Percentiles rank a stretch among this genome's conserved stretches.
These are phyloP conservation scores for Thripadectes ignobilis DNA, from an alignment of 2,797 vertebrate genomes.

Conservation along the genomic window DNA sequence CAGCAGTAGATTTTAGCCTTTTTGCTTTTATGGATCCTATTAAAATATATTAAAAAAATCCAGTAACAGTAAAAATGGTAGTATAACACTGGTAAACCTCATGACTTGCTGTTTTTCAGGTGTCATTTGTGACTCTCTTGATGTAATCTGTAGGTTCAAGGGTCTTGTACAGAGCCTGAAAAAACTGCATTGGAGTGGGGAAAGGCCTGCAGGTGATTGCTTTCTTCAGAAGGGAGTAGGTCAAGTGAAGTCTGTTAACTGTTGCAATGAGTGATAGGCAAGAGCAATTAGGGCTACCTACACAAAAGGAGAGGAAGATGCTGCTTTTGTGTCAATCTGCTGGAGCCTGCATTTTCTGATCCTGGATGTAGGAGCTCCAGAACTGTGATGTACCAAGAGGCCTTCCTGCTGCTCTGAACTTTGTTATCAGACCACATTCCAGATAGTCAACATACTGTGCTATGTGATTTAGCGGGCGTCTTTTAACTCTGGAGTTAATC, in stretches of 20 bases:
- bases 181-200: neutral
- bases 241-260: neutral
- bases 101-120: neutral
- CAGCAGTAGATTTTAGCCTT: neutral
- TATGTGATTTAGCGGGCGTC: neutral
- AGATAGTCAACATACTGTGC: neutral
- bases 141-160: neutral
- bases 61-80: neutral
- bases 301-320: neutral
- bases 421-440: accelerated
- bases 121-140: neutral
- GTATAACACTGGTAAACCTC: neutral
- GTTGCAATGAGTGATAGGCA: neutral
- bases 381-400: neutral
- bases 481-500: neutral
- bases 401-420: neutral
- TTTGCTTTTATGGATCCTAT: neutral
- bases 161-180: neutral
- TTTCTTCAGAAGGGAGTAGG: neutral
- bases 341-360: neutral
- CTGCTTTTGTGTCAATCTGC: neutral
- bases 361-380: neutral
- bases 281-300: neutral
- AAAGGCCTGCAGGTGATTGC: neutral
- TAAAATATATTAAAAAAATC: neutral